phyloP scores from a whole-genome alignment of 1,140 invertebrate species.

The Phenacoccus solenopsis region DNA sequence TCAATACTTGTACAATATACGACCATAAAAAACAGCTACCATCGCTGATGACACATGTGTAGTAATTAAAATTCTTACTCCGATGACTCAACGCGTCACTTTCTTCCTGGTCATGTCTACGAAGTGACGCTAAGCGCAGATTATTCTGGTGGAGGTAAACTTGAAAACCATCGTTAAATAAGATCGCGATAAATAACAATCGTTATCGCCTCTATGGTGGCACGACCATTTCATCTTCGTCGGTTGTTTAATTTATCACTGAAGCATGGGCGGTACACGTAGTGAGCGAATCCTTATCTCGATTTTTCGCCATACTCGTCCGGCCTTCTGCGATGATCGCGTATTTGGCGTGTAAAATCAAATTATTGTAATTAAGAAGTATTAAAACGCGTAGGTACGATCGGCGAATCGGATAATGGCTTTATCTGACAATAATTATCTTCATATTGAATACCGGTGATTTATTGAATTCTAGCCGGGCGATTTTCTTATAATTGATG shows the following conservation, averaged over 20 bases:
- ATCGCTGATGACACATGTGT: background rate
- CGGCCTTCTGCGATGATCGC: no score
- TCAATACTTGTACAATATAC: background rate
- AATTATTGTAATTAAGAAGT: background rate
- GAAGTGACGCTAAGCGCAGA: no score
- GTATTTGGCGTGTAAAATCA: background rate
- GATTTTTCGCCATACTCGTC: no score
- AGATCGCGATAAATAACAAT: background rate
- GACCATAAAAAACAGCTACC: background rate
- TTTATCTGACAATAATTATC: slow-evolving; percentile 3
- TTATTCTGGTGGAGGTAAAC: no score
- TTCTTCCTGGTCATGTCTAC: background rate
- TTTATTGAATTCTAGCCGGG: background rate
- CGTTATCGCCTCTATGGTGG: background rate
- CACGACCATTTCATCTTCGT: no score
- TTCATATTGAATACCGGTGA: background rate
- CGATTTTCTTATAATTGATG: background rate
- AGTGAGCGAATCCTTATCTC: no score
- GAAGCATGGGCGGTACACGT: no score
- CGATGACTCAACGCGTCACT: background rate
- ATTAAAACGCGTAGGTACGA: background rate
- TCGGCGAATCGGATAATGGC: background rate
- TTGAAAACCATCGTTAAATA: background rate
- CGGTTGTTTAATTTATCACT: no score
- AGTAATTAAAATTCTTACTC: background rate